Evolutionary conservation across 2,797 vertebrate species (phyloP).

Genomic region (Sebastes flavidus): DNA sequence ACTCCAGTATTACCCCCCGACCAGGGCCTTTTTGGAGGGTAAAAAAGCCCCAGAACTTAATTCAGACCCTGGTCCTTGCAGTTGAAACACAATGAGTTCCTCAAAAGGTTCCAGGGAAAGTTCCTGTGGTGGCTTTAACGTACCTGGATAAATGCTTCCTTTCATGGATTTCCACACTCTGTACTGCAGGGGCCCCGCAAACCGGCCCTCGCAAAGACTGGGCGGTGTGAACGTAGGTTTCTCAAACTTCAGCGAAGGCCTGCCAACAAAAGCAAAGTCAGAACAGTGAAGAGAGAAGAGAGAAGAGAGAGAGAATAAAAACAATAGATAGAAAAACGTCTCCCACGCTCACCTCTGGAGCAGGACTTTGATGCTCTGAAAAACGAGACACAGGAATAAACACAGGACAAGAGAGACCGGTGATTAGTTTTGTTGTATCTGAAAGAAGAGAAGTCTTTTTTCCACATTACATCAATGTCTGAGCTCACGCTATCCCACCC

Average conservation of each 20-base stretch:
- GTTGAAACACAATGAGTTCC: too few relatives aligned
- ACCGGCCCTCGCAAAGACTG: constrained; percentile 84
- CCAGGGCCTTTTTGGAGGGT: too few relatives aligned
- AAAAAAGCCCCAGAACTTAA: too few relatives aligned
- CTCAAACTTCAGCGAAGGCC: constrained; percentile 84
- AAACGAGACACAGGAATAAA: constrained; percentile 52
- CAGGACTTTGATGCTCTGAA: constrained; percentile 83
- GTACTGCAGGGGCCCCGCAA: constrained; percentile 86
- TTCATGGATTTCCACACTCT: constrained; percentile 87
- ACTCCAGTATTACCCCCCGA: too few relatives aligned
- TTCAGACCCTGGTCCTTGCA: too few relatives aligned
- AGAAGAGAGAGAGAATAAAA: constrained; percentile 21
- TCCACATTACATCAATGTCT: constrained; percentile 84
- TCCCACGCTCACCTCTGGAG: constrained; percentile 82
- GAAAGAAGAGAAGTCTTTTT: constrained; percentile 64
- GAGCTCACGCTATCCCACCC: constrained; percentile 70
- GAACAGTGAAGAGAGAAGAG: neutral
- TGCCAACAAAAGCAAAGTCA: constrained; percentile 57
- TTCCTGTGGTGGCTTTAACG: neutral
- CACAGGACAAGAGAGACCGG: constrained; percentile 41
- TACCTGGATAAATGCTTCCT: constrained; percentile 86
- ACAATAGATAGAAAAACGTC: constrained; percentile 6
- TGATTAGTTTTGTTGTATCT: constrained; percentile 71
- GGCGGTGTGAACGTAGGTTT: constrained; percentile 77
- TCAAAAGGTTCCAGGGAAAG: too few relatives aligned